Base-by-base conservation (phyloP, 2,113 vertebrate species). In the Chrysemys picta region DNA sequence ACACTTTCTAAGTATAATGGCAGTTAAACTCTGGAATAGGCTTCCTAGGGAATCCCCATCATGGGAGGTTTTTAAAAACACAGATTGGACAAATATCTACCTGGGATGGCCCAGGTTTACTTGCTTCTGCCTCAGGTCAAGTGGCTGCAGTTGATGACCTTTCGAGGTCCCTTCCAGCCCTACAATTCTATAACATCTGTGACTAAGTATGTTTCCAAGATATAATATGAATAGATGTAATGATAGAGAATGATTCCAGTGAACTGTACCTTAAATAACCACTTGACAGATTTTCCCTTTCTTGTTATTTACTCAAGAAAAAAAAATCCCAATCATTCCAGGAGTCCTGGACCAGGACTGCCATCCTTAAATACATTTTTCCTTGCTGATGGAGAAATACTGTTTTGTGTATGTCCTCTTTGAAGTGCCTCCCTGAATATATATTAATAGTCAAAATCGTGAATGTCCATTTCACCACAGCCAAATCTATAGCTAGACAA, bases 401-500 rank as follows among this genome's bases (percentile, higher is more conserved):
- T 95, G 52, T 1, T 96, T 93, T 95, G 25, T 91, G 19, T 89
- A 89, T 86, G 35, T 80, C 21, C 62, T 57, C 91, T 96, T 91
- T 95, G 92, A 96, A 95, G 87, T 75, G 27, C 62, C 25, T 88
- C 21, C 84, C 62, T 22, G 38, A 88, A 80, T 93, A 92, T 57
- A 81, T 24, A 47, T 47, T 19, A 94, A 45, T 82, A 19, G 0
- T 1, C 92, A 65, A 21, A 80, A 47, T 6, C 17, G 83, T 85
- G 92, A 96, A 96, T 81, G 81, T 21, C 86, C 87, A 84, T 82
- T 96, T 78, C 83, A 95, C 45, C 84, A 69, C 25, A 79, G 31
- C 38, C 79, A 93, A 93, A 88, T 57, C 89, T 87, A 92, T 50
- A 95, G 35, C 89, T 88, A 92, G 92, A 97, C 94, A 96, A 95